Evolutionary conservation across 2,797 vertebrate genomes (phyloP).

Genomic region (Muscicapa striata): DNA sequence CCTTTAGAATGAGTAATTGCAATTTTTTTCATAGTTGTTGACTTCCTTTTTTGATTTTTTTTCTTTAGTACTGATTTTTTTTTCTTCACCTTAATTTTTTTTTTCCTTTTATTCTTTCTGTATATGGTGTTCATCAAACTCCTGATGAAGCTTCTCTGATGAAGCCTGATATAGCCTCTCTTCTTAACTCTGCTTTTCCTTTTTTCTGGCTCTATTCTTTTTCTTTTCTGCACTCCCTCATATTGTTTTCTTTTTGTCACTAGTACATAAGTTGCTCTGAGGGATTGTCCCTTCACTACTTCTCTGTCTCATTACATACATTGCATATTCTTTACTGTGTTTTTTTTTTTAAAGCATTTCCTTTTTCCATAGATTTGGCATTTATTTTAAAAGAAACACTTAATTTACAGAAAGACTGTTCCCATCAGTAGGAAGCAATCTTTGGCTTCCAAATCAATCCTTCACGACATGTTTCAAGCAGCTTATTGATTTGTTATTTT

Average conservation of each 20-base stretch:
- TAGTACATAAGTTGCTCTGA: background rate
- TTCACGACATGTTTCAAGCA: constrained; percentile 37
- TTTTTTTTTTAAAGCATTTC: background rate
- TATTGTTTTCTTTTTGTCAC: background rate
- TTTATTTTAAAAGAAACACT: constrained; percentile 11
- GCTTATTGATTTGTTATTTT: constrained; percentile 60
- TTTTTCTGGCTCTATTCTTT: background rate
- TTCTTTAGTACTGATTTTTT: background rate
- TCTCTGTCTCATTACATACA: background rate
- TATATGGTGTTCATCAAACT: background rate
- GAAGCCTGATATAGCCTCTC: background rate
- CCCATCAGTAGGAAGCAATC: background rate
- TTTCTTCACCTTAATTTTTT: background rate
- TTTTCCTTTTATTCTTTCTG: background rate
- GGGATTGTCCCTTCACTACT: background rate
- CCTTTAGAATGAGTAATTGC: background rate
- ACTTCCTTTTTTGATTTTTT: background rate
- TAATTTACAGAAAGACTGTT: background rate
- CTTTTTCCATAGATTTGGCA: background rate
- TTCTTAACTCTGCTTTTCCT: background rate
- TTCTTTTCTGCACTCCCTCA: background rate
- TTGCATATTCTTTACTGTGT: background rate
- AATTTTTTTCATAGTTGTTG: background rate
- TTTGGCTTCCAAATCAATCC: constrained; percentile 20
- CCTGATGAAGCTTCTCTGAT: too few relatives aligned